phyloP scores from a whole-genome alignment of 2,888 invertebrate species.

The Caradrina kadenii region DNA sequence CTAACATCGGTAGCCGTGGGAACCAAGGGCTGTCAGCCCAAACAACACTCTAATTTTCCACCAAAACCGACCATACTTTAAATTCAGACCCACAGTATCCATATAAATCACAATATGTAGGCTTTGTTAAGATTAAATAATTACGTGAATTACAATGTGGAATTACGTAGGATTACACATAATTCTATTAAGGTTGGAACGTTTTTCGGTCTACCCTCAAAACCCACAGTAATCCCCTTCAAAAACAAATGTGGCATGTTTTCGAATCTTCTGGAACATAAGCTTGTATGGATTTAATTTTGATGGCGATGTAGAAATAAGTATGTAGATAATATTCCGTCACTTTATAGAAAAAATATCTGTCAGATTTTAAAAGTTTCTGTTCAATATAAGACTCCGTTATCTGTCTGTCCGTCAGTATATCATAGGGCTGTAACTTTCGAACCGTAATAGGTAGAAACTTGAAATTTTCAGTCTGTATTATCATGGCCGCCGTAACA shows the following conservation, averaged over 20 bases:
- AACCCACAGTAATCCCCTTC: constrained; percentile 42
- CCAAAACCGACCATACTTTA: constrained; percentile 36
- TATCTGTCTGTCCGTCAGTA: too few relatives aligned
- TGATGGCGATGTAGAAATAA: constrained; percentile 22
- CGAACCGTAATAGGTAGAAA: too few relatives aligned
- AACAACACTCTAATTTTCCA: neutral
- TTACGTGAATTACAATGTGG: constrained; percentile 57
- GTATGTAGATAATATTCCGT: neutral
- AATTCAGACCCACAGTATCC: constrained; percentile 38
- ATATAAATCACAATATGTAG: constrained; percentile 51
- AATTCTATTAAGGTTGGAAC: constrained; percentile 57
- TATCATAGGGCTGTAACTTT: too few relatives aligned
- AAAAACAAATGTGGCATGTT: constrained; percentile 55
- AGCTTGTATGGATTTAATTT: constrained; percentile 29
- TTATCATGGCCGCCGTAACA: too few relatives aligned
- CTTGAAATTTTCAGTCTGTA: too few relatives aligned
- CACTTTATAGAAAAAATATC: neutral
- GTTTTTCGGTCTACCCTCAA: constrained; percentile 42
- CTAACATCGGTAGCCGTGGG: neutral
- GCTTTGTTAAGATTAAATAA: constrained; percentile 62
- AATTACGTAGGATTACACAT: constrained; percentile 50
- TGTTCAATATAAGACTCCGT: too few relatives aligned
- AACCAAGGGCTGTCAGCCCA: constrained; percentile 9
- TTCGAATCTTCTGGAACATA: constrained; percentile 30
- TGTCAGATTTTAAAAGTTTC: too few relatives aligned